Conservation (phyloP, 1,140 invertebrate species). For the Apis mellifera region Amel_HAv3.1 CM009931.2:7316001-7316500, state of each 20-base stretch:
- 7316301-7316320: conserved; percentile 1
- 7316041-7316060: no score
- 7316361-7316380: not conserved
- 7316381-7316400: not conserved
- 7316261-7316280: not conserved
- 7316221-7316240: not conserved
- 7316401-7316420: no score
- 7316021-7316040: no score
- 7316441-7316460: no score
- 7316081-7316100: no score
- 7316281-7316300: not conserved
- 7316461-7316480: no score
- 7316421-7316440: no score
- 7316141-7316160: not conserved
- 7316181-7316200: not conserved
- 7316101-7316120: no score
- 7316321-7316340: not conserved
- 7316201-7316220: not conserved
- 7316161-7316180: not conserved
- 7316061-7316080: no score
- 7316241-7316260: not conserved
- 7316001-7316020: no score
- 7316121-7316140: not conserved
- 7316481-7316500: not conserved
- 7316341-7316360: not conserved